Conservation (phyloP, 2,797 vertebrate genomes). For the Otus scops region DNA sequence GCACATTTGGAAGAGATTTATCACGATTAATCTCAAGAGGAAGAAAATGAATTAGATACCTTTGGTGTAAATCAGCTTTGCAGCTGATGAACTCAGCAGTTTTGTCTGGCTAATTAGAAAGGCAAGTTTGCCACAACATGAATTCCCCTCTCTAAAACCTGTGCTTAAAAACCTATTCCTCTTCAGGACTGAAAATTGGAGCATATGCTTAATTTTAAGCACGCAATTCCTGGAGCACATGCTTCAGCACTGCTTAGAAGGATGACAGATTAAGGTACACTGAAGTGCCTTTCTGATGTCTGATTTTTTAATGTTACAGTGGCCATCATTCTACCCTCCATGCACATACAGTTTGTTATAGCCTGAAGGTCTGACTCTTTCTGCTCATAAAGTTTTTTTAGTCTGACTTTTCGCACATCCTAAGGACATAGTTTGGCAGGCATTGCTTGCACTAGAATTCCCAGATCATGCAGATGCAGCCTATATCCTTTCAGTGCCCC, state of each 20-base stretch:
- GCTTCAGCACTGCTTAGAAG: not conserved
- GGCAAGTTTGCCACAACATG: not conserved
- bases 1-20: slow-evolving; percentile 28
- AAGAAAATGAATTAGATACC: slow-evolving; percentile 8
- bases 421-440: not conserved
- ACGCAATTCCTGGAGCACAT: not conserved
- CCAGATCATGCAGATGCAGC: not conserved
- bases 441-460: not conserved
- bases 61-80: not conserved
- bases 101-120: not conserved
- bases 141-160: not conserved
- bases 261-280: not conserved
- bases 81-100: not conserved
- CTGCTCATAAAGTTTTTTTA: not conserved
- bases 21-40: slow-evolving; percentile 9
- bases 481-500: not conserved
- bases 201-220: not conserved
- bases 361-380: not conserved
- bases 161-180: not conserved
- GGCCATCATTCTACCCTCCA: not conserved
- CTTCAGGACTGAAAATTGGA: not conserved
- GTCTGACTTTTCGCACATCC: not conserved
- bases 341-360: not conserved
- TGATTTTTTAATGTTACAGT: not conserved
- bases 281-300: not conserved